Evolutionary conservation across 1,140 invertebrate genomes (phyloP), one percentile per base, ranked within the genome.

Genomic region (Calliopsis andreniformis): DNA sequence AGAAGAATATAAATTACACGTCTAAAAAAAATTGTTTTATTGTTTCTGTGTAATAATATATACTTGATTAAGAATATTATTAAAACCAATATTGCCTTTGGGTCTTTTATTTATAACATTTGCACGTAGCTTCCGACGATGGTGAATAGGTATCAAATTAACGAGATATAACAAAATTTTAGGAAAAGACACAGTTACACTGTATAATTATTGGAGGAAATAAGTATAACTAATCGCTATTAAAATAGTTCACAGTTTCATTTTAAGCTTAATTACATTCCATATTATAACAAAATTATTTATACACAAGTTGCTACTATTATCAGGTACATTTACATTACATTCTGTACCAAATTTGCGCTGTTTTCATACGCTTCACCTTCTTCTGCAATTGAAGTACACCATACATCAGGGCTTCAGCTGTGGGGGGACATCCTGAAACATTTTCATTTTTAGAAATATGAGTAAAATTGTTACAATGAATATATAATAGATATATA

Each of bases 371-470:
- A 53, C 97, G 93, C 89, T 99, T 99, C 2, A 99, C 95, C 92
- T 99, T 99, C 92, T 98, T 99, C 90, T 99, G 98, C 42, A 99
- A 91, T 89, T 99, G 97, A 39, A 99, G 92, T 39, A 99, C 92
- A 76, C 98, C 98, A 90, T 99, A 99, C 79, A 99, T 92, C 6
- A 99, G 92, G 55, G 98, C 98, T 93, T 99, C 98, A 51, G 98
- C 98, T 1, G 98, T 98, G 58, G 98, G 98, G 70, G 98, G 99
- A 94, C 99, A 99, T 75, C 91, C 91, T 92, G 59, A 30, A 82
- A 63, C 16, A 47, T 53, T 4, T 16, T 59, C 45, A 35, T 23
- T 28, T 23, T 3, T 3, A 61, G 12, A n/a, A 43, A 35, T 56
- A 55, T 3, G 12, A 32, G 10, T 45, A 35, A 35, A 0, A 23